Percentiles rank a stretch among this genome's conserved stretches.
These are phyloP conservation scores for Eumerus sabulonum DNA, from an alignment of 2,888 invertebrate genomes.

Conservation along the genomic window DNA sequence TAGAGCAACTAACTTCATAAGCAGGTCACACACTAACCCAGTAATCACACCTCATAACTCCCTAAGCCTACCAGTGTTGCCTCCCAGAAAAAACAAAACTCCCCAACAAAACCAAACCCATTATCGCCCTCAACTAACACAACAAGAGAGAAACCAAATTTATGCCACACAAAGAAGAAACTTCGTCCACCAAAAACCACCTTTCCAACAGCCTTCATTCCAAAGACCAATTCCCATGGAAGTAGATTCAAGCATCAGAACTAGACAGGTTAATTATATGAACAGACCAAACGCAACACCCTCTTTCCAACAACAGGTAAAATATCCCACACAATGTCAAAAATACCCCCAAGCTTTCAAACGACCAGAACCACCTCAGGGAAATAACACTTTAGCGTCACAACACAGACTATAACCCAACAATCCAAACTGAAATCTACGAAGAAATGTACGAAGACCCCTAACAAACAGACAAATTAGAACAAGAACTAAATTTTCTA, in stretches of 20 bases:
- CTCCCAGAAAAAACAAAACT: too few relatives aligned
- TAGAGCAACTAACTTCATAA: too few relatives aligned
- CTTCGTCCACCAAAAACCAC: too few relatives aligned
- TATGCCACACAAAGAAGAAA: too few relatives aligned
- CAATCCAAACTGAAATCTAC: not conserved
- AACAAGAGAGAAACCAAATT: too few relatives aligned
- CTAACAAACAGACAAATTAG: not conserved
- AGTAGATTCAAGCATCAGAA: constrained; percentile 1
- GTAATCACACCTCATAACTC: too few relatives aligned
- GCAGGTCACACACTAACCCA: too few relatives aligned
- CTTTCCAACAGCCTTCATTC: too few relatives aligned
- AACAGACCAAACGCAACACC: not conserved
- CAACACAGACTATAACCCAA: not conserved
- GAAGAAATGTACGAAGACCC: not conserved
- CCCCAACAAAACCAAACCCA: too few relatives aligned
- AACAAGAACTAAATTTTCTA: constrained; percentile 25
- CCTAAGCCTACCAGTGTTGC: too few relatives aligned
- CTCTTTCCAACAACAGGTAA: not conserved
- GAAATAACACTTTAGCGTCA: not conserved
- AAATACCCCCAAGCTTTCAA: not conserved
- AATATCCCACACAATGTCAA: not conserved
- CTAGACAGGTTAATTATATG: not conserved
- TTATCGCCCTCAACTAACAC: too few relatives aligned
- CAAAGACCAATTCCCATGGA: constrained; percentile 2
- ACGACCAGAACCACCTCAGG: not conserved